phyloP scores from a whole-genome alignment of 2,888 invertebrate genomes.

The Rambutsinella grinnellia region DNA sequence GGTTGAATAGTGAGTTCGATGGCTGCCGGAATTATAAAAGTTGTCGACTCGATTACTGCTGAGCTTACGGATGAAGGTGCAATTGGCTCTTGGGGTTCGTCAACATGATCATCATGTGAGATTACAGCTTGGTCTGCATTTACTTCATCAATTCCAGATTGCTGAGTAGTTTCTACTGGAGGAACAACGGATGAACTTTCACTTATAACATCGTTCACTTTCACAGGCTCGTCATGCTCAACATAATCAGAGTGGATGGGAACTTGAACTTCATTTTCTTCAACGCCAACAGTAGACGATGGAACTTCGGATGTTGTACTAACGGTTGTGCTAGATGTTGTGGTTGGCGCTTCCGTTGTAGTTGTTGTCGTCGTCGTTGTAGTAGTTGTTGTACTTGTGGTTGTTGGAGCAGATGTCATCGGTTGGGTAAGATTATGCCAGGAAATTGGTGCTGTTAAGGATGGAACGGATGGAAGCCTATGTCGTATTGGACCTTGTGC shows the following conservation, averaged over 20 bases:
- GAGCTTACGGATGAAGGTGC: slow-evolving; percentile 1
- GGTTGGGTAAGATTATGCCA: slow-evolving; percentile 24
- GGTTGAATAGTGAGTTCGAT: slow-evolving; percentile 7
- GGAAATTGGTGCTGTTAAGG: slow-evolving; percentile 25
- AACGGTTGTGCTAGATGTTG: background rate
- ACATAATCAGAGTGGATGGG: background rate
- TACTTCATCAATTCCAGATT: background rate
- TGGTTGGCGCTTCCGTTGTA: slow-evolving; percentile 17
- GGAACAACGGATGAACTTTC: background rate
- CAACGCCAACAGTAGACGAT: background rate
- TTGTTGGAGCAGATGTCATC: slow-evolving; percentile 10
- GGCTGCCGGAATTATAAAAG: slow-evolving; percentile 8
- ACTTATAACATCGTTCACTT: background rate
- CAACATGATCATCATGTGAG: slow-evolving; percentile 2
- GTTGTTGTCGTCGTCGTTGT: slow-evolving; percentile 16
- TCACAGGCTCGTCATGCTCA: background rate
- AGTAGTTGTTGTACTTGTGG: background rate
- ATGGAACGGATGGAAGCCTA: slow-evolving; percentile 26
- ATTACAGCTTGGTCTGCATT: background rate
- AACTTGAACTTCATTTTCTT: background rate
- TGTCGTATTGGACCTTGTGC: slow-evolving; percentile 47
- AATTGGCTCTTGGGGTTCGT: background rate
- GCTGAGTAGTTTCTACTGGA: slow-evolving; percentile 19
- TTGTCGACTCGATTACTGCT: slow-evolving; percentile 13
- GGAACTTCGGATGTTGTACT: background rate